Percentiles rank a stretch among this genome's conserved stretches.
phyloP scores from a whole-genome alignment of 1,140 invertebrate genomes.

The Radopholus similis region DNA sequence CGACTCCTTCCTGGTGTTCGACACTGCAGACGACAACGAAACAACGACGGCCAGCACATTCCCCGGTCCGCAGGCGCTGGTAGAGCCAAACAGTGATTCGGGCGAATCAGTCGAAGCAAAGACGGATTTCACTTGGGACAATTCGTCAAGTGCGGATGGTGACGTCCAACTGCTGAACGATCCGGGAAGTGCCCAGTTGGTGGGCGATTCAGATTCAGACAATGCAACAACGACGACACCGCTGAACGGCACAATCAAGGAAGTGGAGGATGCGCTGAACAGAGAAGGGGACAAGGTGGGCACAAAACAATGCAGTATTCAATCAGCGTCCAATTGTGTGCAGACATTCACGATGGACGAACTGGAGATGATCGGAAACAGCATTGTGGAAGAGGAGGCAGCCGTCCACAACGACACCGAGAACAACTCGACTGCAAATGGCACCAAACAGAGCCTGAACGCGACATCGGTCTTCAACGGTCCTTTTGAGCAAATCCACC shows the following conservation, averaged over 20 bases:
- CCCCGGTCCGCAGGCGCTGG: neutral
- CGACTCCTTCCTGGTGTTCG: constrained; percentile 6
- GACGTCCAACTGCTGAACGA: too few relatives aligned
- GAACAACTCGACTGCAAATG: neutral
- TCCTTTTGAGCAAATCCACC: constrained; percentile 41
- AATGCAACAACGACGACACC: neutral
- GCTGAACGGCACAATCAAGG: neutral
- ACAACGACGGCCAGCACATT: neutral
- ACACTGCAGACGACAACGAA: neutral
- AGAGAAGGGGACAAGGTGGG: constrained; percentile 65
- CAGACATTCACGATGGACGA: constrained; percentile 10
- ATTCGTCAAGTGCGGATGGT: too few relatives aligned
- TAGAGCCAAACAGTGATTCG: neutral
- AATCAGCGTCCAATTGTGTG: neutral
- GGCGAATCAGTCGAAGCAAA: neutral
- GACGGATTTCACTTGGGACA: neutral
- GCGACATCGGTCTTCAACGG: neutral
- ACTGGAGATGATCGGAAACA: constrained; percentile 3
- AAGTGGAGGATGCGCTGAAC: neutral
- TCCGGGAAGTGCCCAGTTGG: neutral
- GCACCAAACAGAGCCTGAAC: constrained; percentile 6
- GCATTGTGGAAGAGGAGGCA: constrained; percentile 1
- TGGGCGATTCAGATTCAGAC: neutral
- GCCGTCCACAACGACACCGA: neutral
- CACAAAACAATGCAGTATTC: neutral